These are phyloP conservation scores for Dione vanillae DNA, from an alignment of 2,888 invertebrate genomes.

Conservation along the genomic window DNA sequence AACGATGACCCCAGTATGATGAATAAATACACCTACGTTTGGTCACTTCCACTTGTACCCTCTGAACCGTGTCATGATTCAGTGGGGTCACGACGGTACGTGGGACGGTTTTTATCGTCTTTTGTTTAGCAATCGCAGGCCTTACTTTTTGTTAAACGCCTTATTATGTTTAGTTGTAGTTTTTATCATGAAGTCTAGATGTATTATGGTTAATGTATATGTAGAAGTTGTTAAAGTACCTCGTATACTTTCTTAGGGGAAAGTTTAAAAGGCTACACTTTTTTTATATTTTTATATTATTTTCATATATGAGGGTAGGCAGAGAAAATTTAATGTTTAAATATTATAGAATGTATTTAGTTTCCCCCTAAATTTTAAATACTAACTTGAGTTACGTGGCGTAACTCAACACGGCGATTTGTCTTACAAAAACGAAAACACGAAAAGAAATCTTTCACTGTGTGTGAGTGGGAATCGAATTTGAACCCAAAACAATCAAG, in stretches of 20 bases:
- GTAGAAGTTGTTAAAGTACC: neutral
- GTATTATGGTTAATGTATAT: too few relatives aligned
- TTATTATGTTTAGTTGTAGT: constrained; percentile 1
- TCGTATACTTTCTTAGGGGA: neutral
- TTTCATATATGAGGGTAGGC: neutral
- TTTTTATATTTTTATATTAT: neutral
- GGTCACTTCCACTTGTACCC: constrained; percentile 32
- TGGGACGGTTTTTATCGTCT: constrained; percentile 51
- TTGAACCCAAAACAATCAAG: too few relatives aligned
- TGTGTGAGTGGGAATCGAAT: too few relatives aligned
- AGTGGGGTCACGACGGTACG: constrained; percentile 50
- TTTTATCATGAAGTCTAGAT: constrained; percentile 5
- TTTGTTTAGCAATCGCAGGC: constrained; percentile 42
- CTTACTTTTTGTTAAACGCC: constrained; percentile 24
- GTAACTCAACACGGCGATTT: too few relatives aligned
- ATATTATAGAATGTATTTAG: neutral
- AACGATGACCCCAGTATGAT: neutral
- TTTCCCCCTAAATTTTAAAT: too few relatives aligned
- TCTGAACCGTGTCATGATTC: constrained; percentile 51
- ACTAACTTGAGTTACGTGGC: too few relatives aligned
- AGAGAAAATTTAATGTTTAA: neutral
- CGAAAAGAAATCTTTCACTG: too few relatives aligned
- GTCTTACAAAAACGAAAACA: too few relatives aligned
- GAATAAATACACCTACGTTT: constrained; percentile 25
- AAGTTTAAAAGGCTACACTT: neutral